These are phyloP conservation scores for Drosophila eugracilis DNA, from an alignment of 1,140 invertebrate genomes.

Conservation along the genomic window DNA sequence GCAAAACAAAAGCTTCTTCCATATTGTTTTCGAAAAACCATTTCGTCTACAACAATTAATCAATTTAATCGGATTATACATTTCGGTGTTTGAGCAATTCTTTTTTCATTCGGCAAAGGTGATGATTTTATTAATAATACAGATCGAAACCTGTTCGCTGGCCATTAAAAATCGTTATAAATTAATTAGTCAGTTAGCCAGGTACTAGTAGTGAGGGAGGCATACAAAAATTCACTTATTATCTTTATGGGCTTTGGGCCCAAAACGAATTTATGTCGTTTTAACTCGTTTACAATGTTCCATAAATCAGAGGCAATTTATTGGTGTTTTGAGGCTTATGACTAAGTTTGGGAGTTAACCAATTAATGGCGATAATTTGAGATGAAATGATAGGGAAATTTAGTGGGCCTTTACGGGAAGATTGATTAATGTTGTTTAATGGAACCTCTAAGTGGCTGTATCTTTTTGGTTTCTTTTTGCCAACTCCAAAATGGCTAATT, in stretches of 20 bases:
- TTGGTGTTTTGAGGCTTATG: constrained; percentile 32
- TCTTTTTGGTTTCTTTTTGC: background rate
- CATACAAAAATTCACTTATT: constrained; percentile 12
- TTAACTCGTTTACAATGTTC: constrained; percentile 45
- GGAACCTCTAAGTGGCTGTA: background rate
- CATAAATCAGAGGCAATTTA: constrained; percentile 59
- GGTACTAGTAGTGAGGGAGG: constrained; percentile 38
- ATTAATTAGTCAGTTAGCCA: constrained; percentile 36
- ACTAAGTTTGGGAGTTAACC: constrained; percentile 19
- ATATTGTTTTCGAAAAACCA: constrained; percentile 9
- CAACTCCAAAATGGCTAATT: background rate
- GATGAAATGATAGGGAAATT: constrained; percentile 7
- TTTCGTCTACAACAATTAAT: constrained; percentile 63
- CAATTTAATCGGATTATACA: constrained; percentile 70
- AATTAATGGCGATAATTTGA: constrained; percentile 27
- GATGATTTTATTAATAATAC: constrained; percentile 75
- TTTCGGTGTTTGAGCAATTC: constrained; percentile 25
- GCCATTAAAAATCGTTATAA: constrained; percentile 49
- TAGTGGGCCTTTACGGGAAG: no score
- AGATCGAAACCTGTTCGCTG: constrained; percentile 51
- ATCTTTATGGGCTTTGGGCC: constrained; percentile 50
- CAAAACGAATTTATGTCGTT: constrained; percentile 51
- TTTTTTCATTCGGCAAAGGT: constrained; percentile 40
- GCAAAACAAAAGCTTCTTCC: constrained; percentile 57
- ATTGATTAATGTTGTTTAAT: background rate